Conservation (phyloP, 1,140 invertebrate species). For the Ruditapes philippinarum region DNA sequence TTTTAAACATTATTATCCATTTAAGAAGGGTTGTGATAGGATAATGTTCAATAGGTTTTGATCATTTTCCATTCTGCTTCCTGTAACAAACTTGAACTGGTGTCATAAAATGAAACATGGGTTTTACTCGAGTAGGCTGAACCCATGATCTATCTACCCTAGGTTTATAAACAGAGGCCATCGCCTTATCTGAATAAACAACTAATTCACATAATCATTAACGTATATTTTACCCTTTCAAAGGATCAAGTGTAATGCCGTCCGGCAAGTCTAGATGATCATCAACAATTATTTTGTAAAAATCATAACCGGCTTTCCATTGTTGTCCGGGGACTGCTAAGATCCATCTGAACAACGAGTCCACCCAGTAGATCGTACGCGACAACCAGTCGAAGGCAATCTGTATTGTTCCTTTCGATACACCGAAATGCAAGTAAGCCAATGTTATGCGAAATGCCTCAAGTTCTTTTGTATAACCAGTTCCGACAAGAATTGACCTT, state of each 20-base stretch:
- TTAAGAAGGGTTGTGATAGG: no score
- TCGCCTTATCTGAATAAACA: no score
- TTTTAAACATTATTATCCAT: no score
- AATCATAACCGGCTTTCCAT: constrained; percentile 11
- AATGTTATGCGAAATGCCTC: not conserved
- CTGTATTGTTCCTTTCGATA: not conserved
- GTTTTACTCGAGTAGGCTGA: no score
- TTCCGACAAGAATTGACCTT: not conserved
- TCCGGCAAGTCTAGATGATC: constrained; percentile 5
- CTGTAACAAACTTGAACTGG: no score
- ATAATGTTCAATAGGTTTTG: no score
- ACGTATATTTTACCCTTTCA: not conserved
- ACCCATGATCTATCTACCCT: no score
- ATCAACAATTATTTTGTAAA: constrained; percentile 30
- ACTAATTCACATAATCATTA: no score
- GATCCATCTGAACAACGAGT: constrained; percentile 19
- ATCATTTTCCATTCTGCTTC: no score
- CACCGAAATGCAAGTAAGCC: not conserved
- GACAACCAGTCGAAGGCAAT: constrained; percentile 37
- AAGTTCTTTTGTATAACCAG: not conserved
- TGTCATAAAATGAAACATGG: no score
- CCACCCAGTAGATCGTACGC: constrained; percentile 33
- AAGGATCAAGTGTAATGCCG: constrained; percentile 23
- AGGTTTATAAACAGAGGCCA: no score
- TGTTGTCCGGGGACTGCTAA: not conserved